phyloP scores from a whole-genome alignment of 2,888 invertebrate species.

The Holacanthella duospinosa region DNA sequence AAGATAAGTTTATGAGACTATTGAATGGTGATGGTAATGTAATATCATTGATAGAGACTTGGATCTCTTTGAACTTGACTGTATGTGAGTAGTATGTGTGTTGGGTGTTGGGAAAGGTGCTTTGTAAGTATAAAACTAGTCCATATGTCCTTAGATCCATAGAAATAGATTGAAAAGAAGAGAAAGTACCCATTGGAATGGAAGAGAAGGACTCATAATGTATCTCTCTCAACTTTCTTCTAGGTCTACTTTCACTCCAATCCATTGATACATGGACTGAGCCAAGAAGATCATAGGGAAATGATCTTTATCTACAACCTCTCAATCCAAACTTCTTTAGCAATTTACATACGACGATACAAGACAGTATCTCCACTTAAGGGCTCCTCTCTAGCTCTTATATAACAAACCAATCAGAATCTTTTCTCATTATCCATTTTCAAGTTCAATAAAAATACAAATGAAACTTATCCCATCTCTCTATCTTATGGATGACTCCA shows the following conservation, averaged over 20 bases:
- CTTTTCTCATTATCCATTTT: not conserved
- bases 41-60: too few species aligned
- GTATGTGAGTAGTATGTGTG: too few species aligned
- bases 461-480: too few species aligned
- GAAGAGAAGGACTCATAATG: not conserved
- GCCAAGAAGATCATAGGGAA: not conserved
- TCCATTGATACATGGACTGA: not conserved
- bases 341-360: not conserved
- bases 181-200: not conserved
- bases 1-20: too few species aligned
- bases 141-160: not conserved
- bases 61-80: too few species aligned
- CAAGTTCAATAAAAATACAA: not conserved
- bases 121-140: too few species aligned
- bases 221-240: not conserved
- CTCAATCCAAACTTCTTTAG: not conserved
- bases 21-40: too few species aligned
- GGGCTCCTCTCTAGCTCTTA: too few species aligned
- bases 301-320: too few species aligned
- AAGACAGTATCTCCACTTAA: not conserved
- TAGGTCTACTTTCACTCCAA: too few species aligned
- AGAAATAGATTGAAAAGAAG: not conserved
- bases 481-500: not conserved
- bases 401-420: too few species aligned
- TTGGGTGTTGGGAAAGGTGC: too few species aligned